Evolutionary conservation across 2,113 vertebrate genomes (phyloP).

Genomic region (Ciconia maguari): DNA sequence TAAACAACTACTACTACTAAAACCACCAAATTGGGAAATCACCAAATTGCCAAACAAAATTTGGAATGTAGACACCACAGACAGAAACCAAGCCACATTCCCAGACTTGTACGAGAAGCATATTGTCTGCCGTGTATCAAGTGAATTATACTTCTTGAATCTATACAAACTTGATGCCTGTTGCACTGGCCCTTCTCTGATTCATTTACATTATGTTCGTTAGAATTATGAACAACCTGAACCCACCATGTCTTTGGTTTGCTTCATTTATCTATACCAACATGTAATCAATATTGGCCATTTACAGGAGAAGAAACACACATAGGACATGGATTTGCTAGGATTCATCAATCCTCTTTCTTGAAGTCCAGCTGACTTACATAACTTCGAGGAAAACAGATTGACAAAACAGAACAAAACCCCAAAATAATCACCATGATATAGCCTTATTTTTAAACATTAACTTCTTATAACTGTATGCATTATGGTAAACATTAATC

Average conservation of each 20-base stretch:
- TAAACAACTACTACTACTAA: neutral
- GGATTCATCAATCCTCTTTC: neutral
- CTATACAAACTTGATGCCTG: neutral
- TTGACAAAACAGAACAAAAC: neutral
- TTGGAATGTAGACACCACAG: neutral
- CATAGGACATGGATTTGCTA: neutral
- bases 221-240: neutral
- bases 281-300: neutral
- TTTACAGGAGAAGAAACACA: neutral
- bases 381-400: neutral
- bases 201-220: neutral
- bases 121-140: neutral
- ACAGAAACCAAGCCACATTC: neutral
- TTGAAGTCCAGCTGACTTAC: neutral
- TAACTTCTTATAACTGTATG: neutral
- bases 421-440: neutral
- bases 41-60: neutral
- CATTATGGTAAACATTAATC: neutral
- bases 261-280: neutral
- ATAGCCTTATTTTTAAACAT: neutral
- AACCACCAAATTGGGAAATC: neutral
- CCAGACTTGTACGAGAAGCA: neutral
- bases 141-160: neutral
- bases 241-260: neutral
- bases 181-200: neutral